A percentile compares a stretch with the other conserved stretches of the same genome.
Evolutionary conservation across 2,113 vertebrate species (phyloP).

Genomic region (Oncorhynchus nerka): DNA sequence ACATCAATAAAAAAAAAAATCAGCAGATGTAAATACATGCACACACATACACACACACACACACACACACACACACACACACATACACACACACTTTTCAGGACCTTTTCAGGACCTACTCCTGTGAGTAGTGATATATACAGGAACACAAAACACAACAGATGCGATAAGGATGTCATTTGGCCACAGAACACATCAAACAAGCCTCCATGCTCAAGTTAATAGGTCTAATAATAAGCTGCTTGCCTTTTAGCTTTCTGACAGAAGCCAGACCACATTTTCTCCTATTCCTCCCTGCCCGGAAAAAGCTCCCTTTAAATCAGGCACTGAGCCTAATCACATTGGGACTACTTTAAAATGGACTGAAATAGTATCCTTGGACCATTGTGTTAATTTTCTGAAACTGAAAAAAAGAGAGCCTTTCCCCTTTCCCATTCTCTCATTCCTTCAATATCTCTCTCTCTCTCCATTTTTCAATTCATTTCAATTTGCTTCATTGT

Average conservation of each 20-base stretch:
- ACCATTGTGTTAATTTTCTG: slow-evolving; percentile 42
- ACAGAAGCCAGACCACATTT: slow-evolving; percentile 55
- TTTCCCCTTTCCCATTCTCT: neutral
- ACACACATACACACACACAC: slow-evolving; percentile 23
- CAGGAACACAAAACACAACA: slow-evolving; percentile 65
- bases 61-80: slow-evolving; percentile 27
- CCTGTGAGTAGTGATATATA: slow-evolving; percentile 68
- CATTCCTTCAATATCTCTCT: neutral
- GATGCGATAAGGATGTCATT: slow-evolving; percentile 71
- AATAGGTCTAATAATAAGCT: slow-evolving; percentile 59
- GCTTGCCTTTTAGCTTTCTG: slow-evolving; percentile 50
- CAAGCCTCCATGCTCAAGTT: slow-evolving; percentile 47
- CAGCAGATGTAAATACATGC: neutral
- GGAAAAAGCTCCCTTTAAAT: slow-evolving; percentile 36
- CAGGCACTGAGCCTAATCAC: slow-evolving; percentile 26
- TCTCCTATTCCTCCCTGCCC: slow-evolving; percentile 39
- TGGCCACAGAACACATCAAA: slow-evolving; percentile 61
- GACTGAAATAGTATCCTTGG: slow-evolving; percentile 24
- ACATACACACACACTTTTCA: slow-evolving; percentile 17
- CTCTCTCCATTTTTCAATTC: neutral
- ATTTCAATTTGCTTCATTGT: no score
- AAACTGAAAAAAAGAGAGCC: slow-evolving; percentile 18
- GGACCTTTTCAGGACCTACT: slow-evolving; percentile 51
- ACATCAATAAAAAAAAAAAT: no score
- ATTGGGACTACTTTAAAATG: slow-evolving; percentile 34